phyloP scores from a whole-genome alignment of 2,888 invertebrate species.

The Eledona agricola region DNA sequence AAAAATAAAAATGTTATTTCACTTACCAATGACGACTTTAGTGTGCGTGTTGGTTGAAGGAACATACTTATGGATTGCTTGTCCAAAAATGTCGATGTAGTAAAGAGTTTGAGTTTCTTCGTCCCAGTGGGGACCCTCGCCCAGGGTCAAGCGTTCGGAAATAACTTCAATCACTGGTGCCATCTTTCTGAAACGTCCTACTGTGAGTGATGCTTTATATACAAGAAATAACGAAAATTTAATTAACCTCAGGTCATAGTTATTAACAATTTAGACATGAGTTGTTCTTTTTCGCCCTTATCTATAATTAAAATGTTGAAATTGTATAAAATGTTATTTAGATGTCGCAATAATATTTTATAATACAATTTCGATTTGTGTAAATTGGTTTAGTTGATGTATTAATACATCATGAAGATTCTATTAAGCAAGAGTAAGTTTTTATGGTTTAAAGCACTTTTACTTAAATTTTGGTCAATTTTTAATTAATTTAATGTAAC shows the following conservation, averaged over 20 bases:
- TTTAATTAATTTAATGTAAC: too few species aligned
- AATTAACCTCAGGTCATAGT: conserved; percentile 26
- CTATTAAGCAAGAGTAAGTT: too few species aligned
- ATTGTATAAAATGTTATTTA: too few species aligned
- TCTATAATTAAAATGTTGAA: conserved; percentile 18
- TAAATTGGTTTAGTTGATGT: too few species aligned
- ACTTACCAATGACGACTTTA: conserved; percentile 34
- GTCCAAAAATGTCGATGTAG: conserved; percentile 69
- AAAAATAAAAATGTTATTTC: conserved; percentile 2
- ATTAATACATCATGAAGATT: too few species aligned
- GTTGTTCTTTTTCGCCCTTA: conserved; percentile 7
- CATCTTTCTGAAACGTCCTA: conserved; percentile 2
- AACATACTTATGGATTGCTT: conserved; percentile 47
- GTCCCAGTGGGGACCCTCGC: conserved; percentile 81
- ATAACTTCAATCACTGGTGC: conserved; percentile 57
- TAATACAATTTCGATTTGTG: too few species aligned
- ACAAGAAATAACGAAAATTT: conserved; percentile 1
- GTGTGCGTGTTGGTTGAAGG: conserved; percentile 39
- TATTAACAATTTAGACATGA: background rate
- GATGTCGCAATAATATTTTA: too few species aligned
- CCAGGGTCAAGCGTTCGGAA: conserved; percentile 65
- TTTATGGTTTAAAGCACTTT: too few species aligned
- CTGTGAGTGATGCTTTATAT: background rate
- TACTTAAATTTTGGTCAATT: too few species aligned
- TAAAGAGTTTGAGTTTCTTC: conserved; percentile 68